Evolutionary conservation across 2,797 vertebrate species (phyloP), one percentile per base, ranked within the genome.

Genomic region (Ambastaia sidthimunki): DNA sequence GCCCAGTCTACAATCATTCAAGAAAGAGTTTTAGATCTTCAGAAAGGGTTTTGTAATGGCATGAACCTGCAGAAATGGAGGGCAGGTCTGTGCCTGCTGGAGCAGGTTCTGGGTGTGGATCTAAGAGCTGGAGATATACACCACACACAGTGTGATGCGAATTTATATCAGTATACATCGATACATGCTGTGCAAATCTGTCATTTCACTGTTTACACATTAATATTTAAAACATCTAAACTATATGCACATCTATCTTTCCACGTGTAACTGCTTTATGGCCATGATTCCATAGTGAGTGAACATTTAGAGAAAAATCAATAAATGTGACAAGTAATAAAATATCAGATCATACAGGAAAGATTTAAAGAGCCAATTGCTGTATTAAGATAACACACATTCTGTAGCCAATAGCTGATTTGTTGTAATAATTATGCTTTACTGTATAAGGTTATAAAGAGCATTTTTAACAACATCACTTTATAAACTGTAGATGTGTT

Each of bases 1-100:
- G 0, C 75, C 81, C 0, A 62, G 0, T 75, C 97, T 98, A 83
- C 15, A 66, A 87, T 31, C 19, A 74, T 37, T 21, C 28, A n/a
- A 37, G 13, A 50, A n/a, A 31, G 21, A 41, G 16, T 15, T 48
- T 76, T 50, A 72, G 16, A 28, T n/a, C 0, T 23, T 16, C 23
- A 19, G 21, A 7, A 55, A 59, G 4, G 3, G 52, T 68, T 71
- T 4, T 16, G 47, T 41, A 41, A 41, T 37, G 21, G 60, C 18
- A 12, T 4, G 18, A 16, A 65, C 62, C 25, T 31, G 37, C 18
- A 74, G 54, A 66, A 54, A 44, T 18, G 12, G 11, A 62, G 23
- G 34, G 34, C 55, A 25, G 31, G 63, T 25, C 16, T 23, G 69
- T 79, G 31, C 86, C 55, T 74, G 86, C 54, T 72, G 55, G 71